These are phyloP conservation scores for Acanthurus lineatus DNA, from an alignment of 2,797 vertebrate genomes.

Conservation along the genomic window DNA sequence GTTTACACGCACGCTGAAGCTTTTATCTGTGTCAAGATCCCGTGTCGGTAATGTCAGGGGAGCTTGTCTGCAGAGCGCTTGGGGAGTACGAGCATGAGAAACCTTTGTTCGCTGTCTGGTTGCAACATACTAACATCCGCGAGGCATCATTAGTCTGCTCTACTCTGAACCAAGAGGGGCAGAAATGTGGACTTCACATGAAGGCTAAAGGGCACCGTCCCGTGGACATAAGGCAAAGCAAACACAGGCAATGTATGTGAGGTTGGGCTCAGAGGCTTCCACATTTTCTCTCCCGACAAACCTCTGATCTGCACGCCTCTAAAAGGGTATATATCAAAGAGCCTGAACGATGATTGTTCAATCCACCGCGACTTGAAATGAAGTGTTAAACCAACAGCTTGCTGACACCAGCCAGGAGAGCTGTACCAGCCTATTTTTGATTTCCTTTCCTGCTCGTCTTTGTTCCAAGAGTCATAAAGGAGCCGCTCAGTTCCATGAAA, in stretches of 20 bases:
- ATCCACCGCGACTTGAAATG: background rate
- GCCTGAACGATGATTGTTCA: constrained; percentile 23
- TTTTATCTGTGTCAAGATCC: constrained; percentile 62
- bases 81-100: constrained; percentile 48
- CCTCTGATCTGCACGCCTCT: constrained; percentile 28
- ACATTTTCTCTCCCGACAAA: background rate
- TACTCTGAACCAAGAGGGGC: constrained; percentile 1
- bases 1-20: constrained; percentile 38
- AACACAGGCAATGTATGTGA: constrained; percentile 36
- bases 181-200: constrained; percentile 33
- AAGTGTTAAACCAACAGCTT: constrained; percentile 41
- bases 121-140: constrained; percentile 50
- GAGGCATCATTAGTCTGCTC: constrained; percentile 65
- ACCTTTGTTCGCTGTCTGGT: constrained; percentile 67
- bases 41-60: constrained; percentile 49
- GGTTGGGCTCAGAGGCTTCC: constrained; percentile 10
- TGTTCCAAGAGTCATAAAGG: constrained; percentile 38
- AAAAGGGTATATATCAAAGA: constrained; percentile 38
- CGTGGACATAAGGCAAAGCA: constrained; percentile 44
- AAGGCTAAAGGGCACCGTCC: constrained; percentile 46
- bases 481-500: constrained; percentile 28
- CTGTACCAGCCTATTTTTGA: constrained; percentile 34
- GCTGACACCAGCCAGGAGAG: constrained; percentile 38
- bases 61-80: constrained; percentile 53
- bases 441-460: constrained; percentile 38